Percentiles rank a stretch among this genome's conserved stretches.
phyloP scores from a whole-genome alignment of 2,797 vertebrate species.

The Tenualosa thibaudeaui region DNA sequence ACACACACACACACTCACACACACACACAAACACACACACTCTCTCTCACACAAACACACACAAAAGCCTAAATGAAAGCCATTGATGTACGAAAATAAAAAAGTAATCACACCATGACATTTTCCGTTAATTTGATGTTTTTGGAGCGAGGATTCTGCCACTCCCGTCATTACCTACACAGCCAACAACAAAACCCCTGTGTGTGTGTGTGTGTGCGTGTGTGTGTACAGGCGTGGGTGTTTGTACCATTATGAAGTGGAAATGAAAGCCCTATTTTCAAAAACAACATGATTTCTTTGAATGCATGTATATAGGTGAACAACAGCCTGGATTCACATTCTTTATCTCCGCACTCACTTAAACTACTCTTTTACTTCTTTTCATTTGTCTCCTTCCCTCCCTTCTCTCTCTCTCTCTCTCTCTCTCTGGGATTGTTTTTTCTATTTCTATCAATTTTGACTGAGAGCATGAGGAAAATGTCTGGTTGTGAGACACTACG shows the following conservation, averaged over 20 bases:
- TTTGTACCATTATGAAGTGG: not conserved
- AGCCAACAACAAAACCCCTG: not conserved
- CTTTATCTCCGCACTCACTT: not conserved
- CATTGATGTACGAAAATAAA: conserved; percentile 4
- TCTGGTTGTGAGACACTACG: not conserved
- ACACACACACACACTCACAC: not conserved
- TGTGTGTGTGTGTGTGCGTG: not conserved
- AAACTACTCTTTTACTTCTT: not conserved
- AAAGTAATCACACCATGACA: not conserved
- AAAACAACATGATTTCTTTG: not conserved
- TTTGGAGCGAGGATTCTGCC: not conserved
- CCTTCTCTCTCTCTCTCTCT: not conserved
- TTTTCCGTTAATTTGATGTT: conserved; percentile 16
- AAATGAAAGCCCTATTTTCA: conserved; percentile 14
- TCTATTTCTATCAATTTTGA: not conserved
- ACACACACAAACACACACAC: not conserved
- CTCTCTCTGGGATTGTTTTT: no score
- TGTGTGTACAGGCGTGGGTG: not conserved
- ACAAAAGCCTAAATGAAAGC: not conserved
- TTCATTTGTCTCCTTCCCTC: not conserved
- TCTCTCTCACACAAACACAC: not conserved
- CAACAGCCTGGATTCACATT: not conserved
- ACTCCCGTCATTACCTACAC: not conserved
- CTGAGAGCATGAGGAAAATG: not conserved
- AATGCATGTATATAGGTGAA: not conserved